Evolutionary conservation across 1,140 invertebrate species (phyloP), one percentile per base, ranked within the genome.

Genomic region (Heliothis subflexa): DNA sequence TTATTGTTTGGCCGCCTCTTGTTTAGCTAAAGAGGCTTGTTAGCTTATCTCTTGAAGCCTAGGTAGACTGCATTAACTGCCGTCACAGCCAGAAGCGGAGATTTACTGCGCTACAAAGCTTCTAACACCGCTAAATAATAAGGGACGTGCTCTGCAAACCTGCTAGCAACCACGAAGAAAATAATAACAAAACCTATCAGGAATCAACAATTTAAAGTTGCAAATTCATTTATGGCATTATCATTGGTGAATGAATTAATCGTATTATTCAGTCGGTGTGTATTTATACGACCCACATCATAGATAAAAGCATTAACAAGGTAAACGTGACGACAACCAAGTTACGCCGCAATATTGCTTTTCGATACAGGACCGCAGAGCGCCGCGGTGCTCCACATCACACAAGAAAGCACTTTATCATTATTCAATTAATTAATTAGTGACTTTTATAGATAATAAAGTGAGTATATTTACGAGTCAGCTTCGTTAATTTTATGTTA

Each of bases 371-470:
- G 81, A 76, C 81, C 54, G 33, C 71, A 55, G 14, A 52, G 50
- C 55, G 66, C 59, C 81, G 74, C 85, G 54, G 81, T 28, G 45
- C 45, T 83, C 82, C 64, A 81, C 81, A 87, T 86, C 84, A 82
- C 79, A 86, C 72, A 87, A 89, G 85, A 87, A 84, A 79, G 78
- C 83, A 89, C 81, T 93, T 92, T 91, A 92, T 94, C 90, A 94
- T 93, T 90, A 89, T 88, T 89, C 93, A 93, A 94, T 93, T 94
- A 94, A 94, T 94, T 93, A 92, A 91, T 93, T 89, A 89, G 83
- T 90, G 91, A 92, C 91, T 86, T 93, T 94, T 93, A 94, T 93
- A 89, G 91, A 93, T 93, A 90, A 88, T 94, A 93, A 93, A 94
- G 82, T 87, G 83, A 88, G 86, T 81, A 87, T 91, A 90, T 93